Conservation (phyloP, 2,113 vertebrate species). For the Scomber scombrus region DNA sequence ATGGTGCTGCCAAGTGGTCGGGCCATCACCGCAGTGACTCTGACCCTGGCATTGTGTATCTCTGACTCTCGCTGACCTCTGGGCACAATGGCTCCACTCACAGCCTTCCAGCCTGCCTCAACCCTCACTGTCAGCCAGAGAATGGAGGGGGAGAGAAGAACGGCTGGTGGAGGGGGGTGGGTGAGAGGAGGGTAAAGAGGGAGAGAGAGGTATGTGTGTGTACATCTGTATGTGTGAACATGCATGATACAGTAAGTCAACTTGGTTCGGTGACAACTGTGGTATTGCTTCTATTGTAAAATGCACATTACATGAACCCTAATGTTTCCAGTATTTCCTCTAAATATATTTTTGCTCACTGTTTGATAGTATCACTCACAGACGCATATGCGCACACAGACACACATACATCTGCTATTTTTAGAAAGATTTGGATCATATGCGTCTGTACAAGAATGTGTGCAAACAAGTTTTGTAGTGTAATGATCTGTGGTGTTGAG, state of each 20-base stretch:
- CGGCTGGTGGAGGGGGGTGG: neutral
- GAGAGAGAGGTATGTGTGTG: neutral
- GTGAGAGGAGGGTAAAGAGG: neutral
- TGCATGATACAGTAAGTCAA: neutral
- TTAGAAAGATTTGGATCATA: neutral
- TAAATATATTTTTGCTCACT: no score
- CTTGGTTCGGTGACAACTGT: neutral
- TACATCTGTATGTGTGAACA: neutral
- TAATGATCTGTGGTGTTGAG: neutral
- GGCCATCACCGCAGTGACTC: constrained; percentile 18
- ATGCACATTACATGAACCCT: neutral
- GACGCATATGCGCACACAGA: no score
- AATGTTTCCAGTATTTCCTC: neutral
- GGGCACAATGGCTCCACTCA: constrained; percentile 62
- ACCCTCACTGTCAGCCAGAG: constrained; percentile 26
- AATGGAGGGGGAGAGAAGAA: constrained; percentile 16
- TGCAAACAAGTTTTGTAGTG: neutral
- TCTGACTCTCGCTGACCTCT: constrained; percentile 58
- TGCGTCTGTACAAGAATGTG: neutral
- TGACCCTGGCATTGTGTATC: constrained; percentile 57
- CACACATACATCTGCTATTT: no score
- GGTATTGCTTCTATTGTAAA: neutral
- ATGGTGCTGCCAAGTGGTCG: constrained; percentile 7
- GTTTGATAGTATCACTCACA: no score
- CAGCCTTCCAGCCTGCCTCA: constrained; percentile 32